Evolutionary conservation across 2,113 vertebrate species (phyloP).

Genomic region (Microtus richardsoni): DNA sequence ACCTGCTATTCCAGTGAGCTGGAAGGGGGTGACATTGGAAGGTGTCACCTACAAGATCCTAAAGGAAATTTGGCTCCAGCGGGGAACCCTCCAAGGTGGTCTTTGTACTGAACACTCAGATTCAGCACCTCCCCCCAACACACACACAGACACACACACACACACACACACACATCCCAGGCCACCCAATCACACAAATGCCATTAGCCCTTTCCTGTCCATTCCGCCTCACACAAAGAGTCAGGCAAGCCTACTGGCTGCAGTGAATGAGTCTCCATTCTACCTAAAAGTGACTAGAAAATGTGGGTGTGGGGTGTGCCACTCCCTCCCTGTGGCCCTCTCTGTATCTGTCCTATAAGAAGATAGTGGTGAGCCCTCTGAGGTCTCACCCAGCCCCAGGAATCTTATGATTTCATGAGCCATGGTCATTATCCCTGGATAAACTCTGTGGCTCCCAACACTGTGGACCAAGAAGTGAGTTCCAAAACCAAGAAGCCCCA

Average conservation of each 20-base stretch:
- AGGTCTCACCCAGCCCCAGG: neutral
- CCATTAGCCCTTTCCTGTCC: neutral
- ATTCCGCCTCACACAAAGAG: neutral
- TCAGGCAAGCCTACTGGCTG: neutral
- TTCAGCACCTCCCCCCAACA: neutral
- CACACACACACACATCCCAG: neutral
- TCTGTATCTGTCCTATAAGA: neutral
- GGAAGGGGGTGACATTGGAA: rapidly evolving
- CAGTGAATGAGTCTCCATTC: rapidly evolving
- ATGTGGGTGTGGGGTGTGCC: rapidly evolving
- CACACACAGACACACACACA: rapidly evolving
- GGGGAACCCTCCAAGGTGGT: neutral
- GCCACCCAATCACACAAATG: neutral
- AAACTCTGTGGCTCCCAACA: constrained; percentile 23
- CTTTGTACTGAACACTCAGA: neutral
- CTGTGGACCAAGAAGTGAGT: neutral
- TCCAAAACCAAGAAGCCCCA: neutral
- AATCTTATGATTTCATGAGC: neutral
- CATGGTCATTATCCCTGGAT: neutral
- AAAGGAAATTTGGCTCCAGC: neutral
- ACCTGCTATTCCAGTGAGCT: neutral
- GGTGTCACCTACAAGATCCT: neutral
- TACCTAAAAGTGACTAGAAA: rapidly evolving
- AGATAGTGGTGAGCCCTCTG: neutral
- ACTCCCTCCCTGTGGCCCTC: neutral